These are phyloP conservation scores for Acanthosepion esculentum DNA, from an alignment of 2,888 invertebrate species.

Conservation along the genomic window DNA sequence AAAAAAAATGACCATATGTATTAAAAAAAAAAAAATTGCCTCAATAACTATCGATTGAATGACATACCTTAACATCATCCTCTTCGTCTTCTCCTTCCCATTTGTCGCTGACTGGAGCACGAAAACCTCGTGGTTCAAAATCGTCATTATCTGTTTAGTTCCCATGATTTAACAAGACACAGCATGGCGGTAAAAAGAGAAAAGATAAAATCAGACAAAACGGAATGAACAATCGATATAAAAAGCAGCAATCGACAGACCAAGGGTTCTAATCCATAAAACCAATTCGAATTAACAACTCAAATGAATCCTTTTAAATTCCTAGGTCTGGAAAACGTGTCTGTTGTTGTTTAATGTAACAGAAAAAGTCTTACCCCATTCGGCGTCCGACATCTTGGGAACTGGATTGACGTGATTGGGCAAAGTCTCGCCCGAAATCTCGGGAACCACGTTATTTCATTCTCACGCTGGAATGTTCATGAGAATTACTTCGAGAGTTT, in stretches of 20 bases:
- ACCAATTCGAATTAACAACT: neutral
- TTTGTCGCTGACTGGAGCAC: constrained; percentile 63
- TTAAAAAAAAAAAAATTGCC: neutral
- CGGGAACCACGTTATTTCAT: neutral
- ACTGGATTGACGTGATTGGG: neutral
- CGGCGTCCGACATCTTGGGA: constrained; percentile 46
- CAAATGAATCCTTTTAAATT: neutral
- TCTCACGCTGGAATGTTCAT: neutral
- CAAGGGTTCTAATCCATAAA: neutral
- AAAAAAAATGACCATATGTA: neutral
- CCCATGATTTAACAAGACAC: neutral
- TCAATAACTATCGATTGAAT: neutral
- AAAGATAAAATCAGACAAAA: neutral
- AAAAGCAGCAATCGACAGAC: neutral
- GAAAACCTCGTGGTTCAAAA: constrained; percentile 65
- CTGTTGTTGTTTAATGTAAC: neutral
- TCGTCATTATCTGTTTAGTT: constrained; percentile 71
- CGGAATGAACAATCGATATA: neutral
- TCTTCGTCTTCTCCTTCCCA: constrained; percentile 75
- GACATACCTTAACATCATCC: constrained; percentile 71
- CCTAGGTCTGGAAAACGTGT: neutral
- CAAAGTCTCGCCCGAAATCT: neutral
- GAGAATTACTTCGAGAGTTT: no score
- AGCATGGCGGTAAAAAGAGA: constrained; percentile 24
- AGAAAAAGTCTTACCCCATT: neutral